Percentiles rank a stretch among this genome's conserved stretches.
Conservation (phyloP, 2,113 vertebrate genomes). For the Chauna torquata region DNA sequence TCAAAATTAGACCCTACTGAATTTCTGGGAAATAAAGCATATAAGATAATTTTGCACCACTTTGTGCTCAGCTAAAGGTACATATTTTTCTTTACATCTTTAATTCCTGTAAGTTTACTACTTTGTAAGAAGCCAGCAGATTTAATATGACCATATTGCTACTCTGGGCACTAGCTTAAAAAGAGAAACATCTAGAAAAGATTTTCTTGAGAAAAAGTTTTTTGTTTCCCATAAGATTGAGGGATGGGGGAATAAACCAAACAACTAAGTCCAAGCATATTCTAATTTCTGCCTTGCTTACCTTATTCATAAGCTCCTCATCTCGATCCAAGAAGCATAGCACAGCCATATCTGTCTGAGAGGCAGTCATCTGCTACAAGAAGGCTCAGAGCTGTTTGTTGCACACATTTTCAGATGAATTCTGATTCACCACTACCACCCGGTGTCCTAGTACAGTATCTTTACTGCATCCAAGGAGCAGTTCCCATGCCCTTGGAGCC, state of each 20-base stretch:
- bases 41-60: background rate
- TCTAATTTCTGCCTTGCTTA: background rate
- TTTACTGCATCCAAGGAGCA: background rate
- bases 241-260: background rate
- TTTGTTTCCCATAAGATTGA: background rate
- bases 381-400: slow-evolving; percentile 65
- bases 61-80: background rate
- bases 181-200: background rate
- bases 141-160: background rate
- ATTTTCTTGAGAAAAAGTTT: background rate
- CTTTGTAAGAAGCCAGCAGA: background rate
- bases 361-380: slow-evolving; percentile 61
- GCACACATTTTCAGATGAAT: slow-evolving; percentile 7
- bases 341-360: slow-evolving; percentile 54
- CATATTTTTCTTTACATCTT: background rate
- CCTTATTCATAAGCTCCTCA: slow-evolving; percentile 68
- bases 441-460: slow-evolving; percentile 4
- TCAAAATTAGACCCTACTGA: background rate
- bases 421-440: slow-evolving; percentile 54
- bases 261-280: background rate
- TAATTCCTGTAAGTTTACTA: background rate
- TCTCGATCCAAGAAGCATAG: slow-evolving; percentile 49
- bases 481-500: slow-evolving; percentile 30
- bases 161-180: background rate
- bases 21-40: background rate